A percentile compares a stretch with the other conserved stretches of the same genome.
These are phyloP conservation scores for Lordiphosa clarofinis DNA, from an alignment of 1,140 invertebrate species.

Conservation along the genomic window DNA sequence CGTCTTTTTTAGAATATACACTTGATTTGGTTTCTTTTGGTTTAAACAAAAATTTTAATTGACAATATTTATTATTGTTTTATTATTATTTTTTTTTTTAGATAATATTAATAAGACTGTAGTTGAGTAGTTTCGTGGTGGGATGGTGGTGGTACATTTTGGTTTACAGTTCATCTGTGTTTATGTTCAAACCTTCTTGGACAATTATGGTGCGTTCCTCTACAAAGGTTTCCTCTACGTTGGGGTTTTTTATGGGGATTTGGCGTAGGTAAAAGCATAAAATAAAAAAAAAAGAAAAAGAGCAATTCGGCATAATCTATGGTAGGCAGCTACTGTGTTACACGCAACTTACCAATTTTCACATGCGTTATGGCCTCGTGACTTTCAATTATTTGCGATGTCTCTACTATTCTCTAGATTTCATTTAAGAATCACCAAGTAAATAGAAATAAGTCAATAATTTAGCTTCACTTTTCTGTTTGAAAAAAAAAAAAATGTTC, in stretches of 20 bases:
- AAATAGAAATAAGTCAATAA: conserved; percentile 40
- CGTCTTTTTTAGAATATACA: conserved; percentile 76
- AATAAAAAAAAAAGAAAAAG: conserved; percentile 67
- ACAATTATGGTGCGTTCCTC: conserved; percentile 79
- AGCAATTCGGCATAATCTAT: conserved; percentile 21
- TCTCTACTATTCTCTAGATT: conserved; percentile 79
- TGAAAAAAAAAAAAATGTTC: conserved; percentile 1
- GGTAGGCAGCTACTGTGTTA: background rate
- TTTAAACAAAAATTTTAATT: conserved; percentile 63
- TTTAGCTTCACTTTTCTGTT: conserved; percentile 3
- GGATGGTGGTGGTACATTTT: conserved; percentile 37
- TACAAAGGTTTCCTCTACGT: conserved; percentile 78
- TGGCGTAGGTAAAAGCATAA: conserved; percentile 56
- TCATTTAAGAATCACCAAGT: conserved; percentile 30
- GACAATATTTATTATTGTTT: conserved; percentile 71
- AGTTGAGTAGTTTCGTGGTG: conserved; percentile 65
- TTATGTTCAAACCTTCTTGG: conserved; percentile 79
- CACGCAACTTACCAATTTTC: conserved; percentile 71
- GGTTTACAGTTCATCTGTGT: conserved; percentile 74
- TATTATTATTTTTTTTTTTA: conserved; percentile 49
- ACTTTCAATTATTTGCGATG: conserved; percentile 76
- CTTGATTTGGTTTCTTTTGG: conserved; percentile 55
- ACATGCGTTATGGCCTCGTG: conserved; percentile 78
- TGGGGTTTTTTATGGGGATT: conserved; percentile 35
- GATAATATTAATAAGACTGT: conserved; percentile 57